These are phyloP conservation scores for Carollia perspicillata DNA, from an alignment of 2,113 vertebrate genomes.

Conservation along the genomic window DNA sequence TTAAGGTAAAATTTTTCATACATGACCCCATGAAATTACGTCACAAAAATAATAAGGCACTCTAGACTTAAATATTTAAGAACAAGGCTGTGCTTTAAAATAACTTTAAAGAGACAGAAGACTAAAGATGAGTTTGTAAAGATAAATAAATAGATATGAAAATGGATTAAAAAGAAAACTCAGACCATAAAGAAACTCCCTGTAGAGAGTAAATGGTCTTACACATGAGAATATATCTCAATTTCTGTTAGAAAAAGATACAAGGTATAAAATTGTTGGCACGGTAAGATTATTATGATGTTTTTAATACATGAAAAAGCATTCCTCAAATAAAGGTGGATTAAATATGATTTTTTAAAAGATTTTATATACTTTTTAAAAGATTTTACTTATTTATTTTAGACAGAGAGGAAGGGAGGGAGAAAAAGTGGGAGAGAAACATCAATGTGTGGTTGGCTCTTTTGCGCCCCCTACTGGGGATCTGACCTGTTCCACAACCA, in stretches of 20 bases:
- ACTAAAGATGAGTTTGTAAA: constrained; percentile 25
- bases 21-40: constrained; percentile 18
- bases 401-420: no score
- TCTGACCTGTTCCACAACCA: no score
- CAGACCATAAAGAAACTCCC: constrained; percentile 16
- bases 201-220: not conserved
- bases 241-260: not conserved
- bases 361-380: no score
- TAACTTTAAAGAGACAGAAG: constrained; percentile 35
- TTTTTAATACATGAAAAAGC: not conserved
- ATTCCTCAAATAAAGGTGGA: not conserved
- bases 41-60: not conserved
- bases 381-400: no score
- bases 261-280: not conserved
- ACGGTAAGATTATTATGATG: not conserved
- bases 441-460: no score
- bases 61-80: constrained; percentile 40
- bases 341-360: not conserved
- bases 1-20: constrained; percentile 42
- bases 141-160: constrained; percentile 3
- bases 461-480: no score
- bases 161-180: not conserved
- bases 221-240: not conserved
- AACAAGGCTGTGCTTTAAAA: constrained; percentile 25
- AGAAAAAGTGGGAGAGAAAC: no score